A percentile compares a stretch with the other conserved stretches of the same genome.
These are phyloP conservation scores for Lacerta viridis DNA, from an alignment of 2,797 vertebrate genomes.

Conservation along the genomic window DNA sequence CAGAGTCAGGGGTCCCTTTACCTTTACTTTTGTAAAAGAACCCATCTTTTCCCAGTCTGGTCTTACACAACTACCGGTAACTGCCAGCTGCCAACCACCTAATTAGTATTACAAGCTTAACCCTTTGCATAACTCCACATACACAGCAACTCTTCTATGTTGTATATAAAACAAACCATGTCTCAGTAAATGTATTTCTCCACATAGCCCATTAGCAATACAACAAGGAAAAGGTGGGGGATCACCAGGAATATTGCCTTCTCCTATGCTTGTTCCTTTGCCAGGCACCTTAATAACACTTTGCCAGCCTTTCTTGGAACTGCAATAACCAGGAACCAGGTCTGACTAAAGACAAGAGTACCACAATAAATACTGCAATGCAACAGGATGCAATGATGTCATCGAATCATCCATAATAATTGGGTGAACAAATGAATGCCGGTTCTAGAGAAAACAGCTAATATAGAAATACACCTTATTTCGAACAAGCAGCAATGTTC, in stretches of 20 bases:
- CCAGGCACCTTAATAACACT: neutral
- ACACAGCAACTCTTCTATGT: no score
- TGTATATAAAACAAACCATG: no score
- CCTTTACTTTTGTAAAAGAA: no score
- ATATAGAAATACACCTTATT: neutral
- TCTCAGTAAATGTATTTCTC: no score
- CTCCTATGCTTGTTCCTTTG: neutral
- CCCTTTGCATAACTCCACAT: no score
- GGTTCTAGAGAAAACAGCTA: neutral
- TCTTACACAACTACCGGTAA: no score
- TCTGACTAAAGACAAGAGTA: neutral
- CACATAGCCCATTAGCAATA: neutral
- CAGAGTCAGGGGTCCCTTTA: no score
- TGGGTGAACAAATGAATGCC: neutral
- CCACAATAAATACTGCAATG: neutral
- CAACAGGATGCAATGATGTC: neutral
- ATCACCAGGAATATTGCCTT: neutral
- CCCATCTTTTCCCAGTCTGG: no score
- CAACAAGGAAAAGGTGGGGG: neutral
- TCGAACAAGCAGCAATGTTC: neutral
- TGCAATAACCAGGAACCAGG: no score
- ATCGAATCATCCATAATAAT: neutral
- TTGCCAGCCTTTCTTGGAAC: neutral
- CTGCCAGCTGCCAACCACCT: no score
- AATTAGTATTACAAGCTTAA: no score